These are phyloP conservation scores for Labrus mixtus DNA, from an alignment of 2,113 vertebrate genomes.

Conservation along the genomic window DNA sequence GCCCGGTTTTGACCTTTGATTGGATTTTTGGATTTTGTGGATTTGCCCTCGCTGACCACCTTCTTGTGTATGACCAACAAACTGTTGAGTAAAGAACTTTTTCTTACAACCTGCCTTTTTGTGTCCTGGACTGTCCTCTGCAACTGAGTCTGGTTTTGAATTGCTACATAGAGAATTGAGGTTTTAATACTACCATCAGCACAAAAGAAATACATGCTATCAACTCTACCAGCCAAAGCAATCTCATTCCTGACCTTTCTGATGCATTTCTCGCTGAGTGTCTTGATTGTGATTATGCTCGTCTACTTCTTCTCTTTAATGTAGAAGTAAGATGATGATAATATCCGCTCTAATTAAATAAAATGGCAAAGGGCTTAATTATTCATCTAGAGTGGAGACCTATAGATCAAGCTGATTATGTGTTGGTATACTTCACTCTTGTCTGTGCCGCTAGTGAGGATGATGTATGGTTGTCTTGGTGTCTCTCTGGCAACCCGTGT, in stretches of 20 bases:
- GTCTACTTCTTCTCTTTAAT: background rate
- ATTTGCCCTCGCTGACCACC: too few species aligned
- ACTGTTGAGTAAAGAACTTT: too few species aligned
- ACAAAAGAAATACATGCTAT: slow-evolving; percentile 15
- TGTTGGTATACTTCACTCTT: background rate
- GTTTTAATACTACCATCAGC: too few species aligned
- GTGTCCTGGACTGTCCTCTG: too few species aligned
- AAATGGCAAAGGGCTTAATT: slow-evolving; percentile 18
- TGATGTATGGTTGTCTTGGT: background rate
- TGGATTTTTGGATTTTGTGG: too few species aligned
- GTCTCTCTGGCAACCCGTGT: background rate
- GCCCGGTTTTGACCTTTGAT: too few species aligned
- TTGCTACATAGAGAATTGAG: too few species aligned
- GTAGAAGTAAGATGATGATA: slow-evolving; percentile 9
- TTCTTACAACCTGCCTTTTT: too few species aligned
- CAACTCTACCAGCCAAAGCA: too few species aligned
- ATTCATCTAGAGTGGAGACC: slow-evolving; percentile 6
- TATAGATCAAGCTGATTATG: slow-evolving; percentile 7
- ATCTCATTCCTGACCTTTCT: slow-evolving; percentile 33
- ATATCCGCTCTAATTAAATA: slow-evolving; percentile 30
- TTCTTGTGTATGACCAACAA: too few species aligned
- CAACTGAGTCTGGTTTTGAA: too few species aligned
- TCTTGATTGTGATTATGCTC: slow-evolving; percentile 5
- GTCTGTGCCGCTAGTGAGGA: background rate
- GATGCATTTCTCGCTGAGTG: background rate